Evolutionary conservation across 2,113 vertebrate genomes (phyloP).

Genomic region (Gallinago jamesoni): DNA sequence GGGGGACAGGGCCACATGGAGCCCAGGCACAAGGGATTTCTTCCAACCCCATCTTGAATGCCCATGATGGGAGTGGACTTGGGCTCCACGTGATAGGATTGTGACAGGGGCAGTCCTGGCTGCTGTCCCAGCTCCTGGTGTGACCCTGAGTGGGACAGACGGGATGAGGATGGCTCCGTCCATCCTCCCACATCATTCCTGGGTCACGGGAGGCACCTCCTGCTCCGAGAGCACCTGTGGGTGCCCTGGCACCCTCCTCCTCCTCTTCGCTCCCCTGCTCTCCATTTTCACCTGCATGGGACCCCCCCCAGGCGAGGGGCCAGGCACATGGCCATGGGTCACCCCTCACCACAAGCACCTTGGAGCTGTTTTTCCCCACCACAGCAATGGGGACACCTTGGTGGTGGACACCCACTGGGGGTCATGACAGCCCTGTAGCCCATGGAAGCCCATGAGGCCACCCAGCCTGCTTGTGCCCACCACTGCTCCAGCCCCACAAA

Average conservation of each 20-base stretch:
- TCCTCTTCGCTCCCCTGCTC: background rate
- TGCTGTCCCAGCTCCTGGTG: background rate
- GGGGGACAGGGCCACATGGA: accelerated
- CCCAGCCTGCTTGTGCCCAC: background rate
- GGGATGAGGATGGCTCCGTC: accelerated
- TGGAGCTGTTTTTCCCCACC: too few relatives aligned
- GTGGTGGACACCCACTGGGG: background rate
- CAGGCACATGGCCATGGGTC: accelerated
- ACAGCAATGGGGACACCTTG: background rate
- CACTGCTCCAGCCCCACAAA: background rate
- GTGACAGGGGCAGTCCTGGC: background rate
- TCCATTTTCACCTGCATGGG: background rate
- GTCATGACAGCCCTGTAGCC: background rate
- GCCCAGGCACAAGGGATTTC: background rate
- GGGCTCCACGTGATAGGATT: background rate
- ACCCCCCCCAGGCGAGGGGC: background rate
- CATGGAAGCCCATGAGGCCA: background rate
- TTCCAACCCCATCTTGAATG: background rate
- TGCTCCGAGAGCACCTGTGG: background rate
- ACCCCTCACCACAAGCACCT: background rate
- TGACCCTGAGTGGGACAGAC: background rate
- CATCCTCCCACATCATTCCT: accelerated
- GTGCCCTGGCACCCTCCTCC: accelerated
- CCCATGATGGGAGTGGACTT: accelerated
- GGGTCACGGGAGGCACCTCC: background rate